These are phyloP conservation scores for Bicyclus anynana DNA, from an alignment of 1,140 invertebrate species.

Conservation along the genomic window DNA sequence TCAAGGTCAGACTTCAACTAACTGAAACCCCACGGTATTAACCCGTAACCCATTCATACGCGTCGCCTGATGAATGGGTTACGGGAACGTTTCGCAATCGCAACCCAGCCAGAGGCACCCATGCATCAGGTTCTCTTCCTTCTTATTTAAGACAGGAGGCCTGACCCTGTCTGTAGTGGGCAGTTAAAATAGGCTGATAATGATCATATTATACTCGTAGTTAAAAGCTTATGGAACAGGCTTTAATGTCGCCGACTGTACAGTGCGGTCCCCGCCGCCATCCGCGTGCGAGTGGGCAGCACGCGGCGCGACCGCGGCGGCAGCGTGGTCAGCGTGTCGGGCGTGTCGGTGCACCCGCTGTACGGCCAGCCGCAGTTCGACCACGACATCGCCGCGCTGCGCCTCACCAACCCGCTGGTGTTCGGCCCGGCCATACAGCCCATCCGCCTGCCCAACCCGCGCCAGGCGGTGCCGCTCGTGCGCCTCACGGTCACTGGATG, in stretches of 20 bases:
- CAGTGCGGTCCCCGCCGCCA: conserved; percentile 40
- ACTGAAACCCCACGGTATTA: too few relatives aligned
- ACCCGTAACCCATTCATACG: too few relatives aligned
- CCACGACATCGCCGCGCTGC: conserved; percentile 64
- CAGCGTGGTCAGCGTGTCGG: conserved; percentile 45
- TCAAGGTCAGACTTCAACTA: too few relatives aligned
- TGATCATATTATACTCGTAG: too few relatives aligned
- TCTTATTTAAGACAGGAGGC: too few relatives aligned
- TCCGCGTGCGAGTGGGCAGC: conserved; percentile 64
- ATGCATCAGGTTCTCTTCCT: too few relatives aligned
- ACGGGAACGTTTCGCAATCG: too few relatives aligned
- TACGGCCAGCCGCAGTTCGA: conserved; percentile 62
- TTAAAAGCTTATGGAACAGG: not conserved
- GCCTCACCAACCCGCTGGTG: conserved; percentile 45
- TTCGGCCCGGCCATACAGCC: conserved; percentile 47
- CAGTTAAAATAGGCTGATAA: too few relatives aligned
- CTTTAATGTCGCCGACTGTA: not conserved
- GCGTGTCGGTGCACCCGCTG: conserved; percentile 55
- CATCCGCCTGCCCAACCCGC: conserved; percentile 46
- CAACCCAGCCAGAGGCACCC: too few relatives aligned
- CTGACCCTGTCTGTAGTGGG: too few relatives aligned
- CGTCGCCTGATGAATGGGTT: too few relatives aligned
- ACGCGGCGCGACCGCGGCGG: conserved; percentile 62
- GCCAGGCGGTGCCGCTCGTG: conserved; percentile 54
- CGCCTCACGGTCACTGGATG: conserved; percentile 64